A percentile compares a stretch with the other conserved stretches of the same genome.
Evolutionary conservation across 2,113 vertebrate genomes (phyloP).

Genomic region (Ceuthmochares aereus): DNA sequence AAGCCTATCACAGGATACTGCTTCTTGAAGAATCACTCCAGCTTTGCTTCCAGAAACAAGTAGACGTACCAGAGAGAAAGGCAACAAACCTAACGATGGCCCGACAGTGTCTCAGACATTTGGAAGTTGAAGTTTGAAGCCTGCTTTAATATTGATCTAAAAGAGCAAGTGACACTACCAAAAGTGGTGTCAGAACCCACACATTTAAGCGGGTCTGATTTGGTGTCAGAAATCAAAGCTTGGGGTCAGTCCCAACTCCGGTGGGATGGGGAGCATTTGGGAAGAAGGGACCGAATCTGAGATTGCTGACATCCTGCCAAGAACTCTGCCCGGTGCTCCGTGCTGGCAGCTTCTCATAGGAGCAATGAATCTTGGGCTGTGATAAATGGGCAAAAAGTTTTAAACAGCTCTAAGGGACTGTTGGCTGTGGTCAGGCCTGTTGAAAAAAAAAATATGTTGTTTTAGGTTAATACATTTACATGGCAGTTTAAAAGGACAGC

Average conservation of each 20-base stretch:
- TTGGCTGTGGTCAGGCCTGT: neutral
- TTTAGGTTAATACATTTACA: conserved; percentile 16
- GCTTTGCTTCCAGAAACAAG: neutral
- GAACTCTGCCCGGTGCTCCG: neutral
- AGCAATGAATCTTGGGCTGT: neutral
- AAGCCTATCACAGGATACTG: neutral
- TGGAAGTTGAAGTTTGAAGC: neutral
- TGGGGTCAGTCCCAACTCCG: neutral
- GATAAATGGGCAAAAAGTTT: neutral
- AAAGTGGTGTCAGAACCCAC: neutral
- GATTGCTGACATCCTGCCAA: neutral
- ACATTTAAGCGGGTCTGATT: neutral
- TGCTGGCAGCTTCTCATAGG: neutral
- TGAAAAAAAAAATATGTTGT: neutral
- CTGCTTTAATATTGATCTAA: neutral
- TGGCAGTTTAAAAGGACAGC: conserved; percentile 16
- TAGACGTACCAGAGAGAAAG: neutral
- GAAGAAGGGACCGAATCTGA: neutral
- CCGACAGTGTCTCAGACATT: neutral
- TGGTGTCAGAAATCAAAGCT: neutral
- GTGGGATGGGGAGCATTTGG: neutral
- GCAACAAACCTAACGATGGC: neutral
- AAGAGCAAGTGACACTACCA: neutral
- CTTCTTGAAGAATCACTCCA: neutral
- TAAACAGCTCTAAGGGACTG: neutral